A percentile compares a stretch with the other conserved stretches of the same genome.
These are phyloP conservation scores for Capreolus pygargus DNA, from an alignment of 2,113 vertebrate genomes.

Conservation along the genomic window DNA sequence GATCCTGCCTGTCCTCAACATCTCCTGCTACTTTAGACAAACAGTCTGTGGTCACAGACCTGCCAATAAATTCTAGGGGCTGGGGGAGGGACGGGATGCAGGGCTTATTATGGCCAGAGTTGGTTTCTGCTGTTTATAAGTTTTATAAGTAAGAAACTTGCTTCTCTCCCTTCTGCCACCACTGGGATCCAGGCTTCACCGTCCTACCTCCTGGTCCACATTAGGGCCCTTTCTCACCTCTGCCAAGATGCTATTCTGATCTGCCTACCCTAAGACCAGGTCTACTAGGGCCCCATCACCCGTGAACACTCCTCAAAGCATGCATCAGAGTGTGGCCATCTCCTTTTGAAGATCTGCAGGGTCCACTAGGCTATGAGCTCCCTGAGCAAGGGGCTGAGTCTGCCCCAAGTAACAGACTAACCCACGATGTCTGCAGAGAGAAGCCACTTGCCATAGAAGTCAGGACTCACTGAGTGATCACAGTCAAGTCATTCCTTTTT, in stretches of 20 bases:
- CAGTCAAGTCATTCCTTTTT: not conserved
- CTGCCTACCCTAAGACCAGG: not conserved
- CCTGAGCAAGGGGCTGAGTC: not conserved
- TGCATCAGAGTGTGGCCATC: not conserved
- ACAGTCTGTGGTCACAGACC: not conserved
- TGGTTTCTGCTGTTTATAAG: not conserved
- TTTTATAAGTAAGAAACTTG: not conserved
- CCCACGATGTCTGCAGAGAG: not conserved
- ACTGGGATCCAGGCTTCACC: not conserved
- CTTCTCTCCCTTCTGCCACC: not conserved
- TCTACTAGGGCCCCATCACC: no score
- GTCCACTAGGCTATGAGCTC: not conserved
- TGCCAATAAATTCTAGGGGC: not conserved
- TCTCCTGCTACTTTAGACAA: not conserved
- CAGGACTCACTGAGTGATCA: not conserved
- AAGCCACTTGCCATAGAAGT: not conserved
- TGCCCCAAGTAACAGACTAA: not conserved
- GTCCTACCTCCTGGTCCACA: not conserved
- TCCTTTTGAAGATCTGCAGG: not conserved
- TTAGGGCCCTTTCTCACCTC: not conserved
- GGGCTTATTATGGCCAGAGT: not conserved
- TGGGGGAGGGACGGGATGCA: not conserved
- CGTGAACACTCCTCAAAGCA: not conserved
- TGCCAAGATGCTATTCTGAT: not conserved
- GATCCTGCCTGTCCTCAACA: not conserved